Evolutionary conservation across 2,888 invertebrate species (phyloP).

Genomic region (Ptilodon capucinus): DNA sequence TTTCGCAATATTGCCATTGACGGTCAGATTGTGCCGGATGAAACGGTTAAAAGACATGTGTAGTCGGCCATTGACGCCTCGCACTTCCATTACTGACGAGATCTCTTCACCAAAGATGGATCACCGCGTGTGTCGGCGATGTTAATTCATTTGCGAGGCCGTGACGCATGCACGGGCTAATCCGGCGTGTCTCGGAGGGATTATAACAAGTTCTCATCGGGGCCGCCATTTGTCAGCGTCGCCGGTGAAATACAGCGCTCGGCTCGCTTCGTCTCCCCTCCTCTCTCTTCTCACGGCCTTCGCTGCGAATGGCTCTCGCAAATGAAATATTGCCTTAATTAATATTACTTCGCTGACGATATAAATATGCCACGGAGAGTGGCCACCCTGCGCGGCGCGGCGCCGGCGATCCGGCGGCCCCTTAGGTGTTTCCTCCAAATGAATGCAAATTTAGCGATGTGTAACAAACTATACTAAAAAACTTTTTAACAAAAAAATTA

Average conservation of each 20-base stretch:
- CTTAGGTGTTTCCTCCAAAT: too few relatives aligned
- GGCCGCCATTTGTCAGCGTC: slow-evolving; percentile 25
- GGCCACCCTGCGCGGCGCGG: neutral
- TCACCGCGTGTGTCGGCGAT: neutral
- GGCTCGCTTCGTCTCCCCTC: neutral
- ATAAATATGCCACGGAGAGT: slow-evolving; percentile 35
- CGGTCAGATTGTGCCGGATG: too few relatives aligned
- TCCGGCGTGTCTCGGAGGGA: slow-evolving; percentile 6
- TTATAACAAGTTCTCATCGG: slow-evolving; percentile 36
- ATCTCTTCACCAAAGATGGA: neutral
- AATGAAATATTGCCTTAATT: slow-evolving; percentile 56
- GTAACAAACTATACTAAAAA: too few relatives aligned
- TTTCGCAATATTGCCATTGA: too few relatives aligned
- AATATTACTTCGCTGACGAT: slow-evolving; percentile 40
- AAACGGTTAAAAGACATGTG: neutral
- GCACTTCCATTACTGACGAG: neutral
- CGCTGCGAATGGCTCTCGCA: slow-evolving; percentile 10
- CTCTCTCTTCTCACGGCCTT: neutral
- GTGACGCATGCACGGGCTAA: slow-evolving; percentile 10
- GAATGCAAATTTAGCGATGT: too few relatives aligned
- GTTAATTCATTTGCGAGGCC: neutral
- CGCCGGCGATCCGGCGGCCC: neutral
- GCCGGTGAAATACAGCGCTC: slow-evolving; percentile 21
- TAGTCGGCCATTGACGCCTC: neutral
- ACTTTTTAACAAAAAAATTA: too few relatives aligned